A percentile compares a stretch with the other conserved stretches of the same genome.
Conservation (phyloP, 2,113 vertebrate species). For the Psittacus erithacus region DNA sequence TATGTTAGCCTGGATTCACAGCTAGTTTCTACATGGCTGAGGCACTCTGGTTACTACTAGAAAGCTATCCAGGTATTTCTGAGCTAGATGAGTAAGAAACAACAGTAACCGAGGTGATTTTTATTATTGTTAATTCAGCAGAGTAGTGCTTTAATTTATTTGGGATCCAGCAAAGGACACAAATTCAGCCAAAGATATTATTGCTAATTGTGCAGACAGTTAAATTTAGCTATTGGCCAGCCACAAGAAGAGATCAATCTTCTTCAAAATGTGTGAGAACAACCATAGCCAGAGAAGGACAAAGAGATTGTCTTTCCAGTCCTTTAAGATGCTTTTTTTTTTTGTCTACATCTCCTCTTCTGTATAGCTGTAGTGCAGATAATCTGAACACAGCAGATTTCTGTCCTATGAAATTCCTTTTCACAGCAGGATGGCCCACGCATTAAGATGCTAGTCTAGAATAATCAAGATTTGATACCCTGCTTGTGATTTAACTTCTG, state of each 20-base stretch:
- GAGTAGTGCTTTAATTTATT: neutral
- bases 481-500: neutral
- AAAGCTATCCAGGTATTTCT: neutral
- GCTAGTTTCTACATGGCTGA: neutral
- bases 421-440: neutral
- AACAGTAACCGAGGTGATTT: neutral
- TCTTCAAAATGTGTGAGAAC: neutral
- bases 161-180: neutral
- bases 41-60: neutral
- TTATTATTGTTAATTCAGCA: neutral
- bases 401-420: neutral
- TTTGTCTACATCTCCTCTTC: neutral
- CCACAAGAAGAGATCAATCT: neutral
- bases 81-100: neutral
- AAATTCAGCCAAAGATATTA: neutral
- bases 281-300: neutral
- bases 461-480: neutral
- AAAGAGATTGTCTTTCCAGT: conserved; percentile 24
- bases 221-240: neutral
- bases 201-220: neutral
- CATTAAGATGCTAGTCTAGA: neutral
- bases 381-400: neutral
- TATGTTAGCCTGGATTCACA: neutral
- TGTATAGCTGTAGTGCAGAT: neutral
- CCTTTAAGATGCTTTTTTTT: neutral